These are phyloP conservation scores for Nothoprocta pentlandii DNA, from an alignment of 2,113 vertebrate species.

Conservation along the genomic window DNA sequence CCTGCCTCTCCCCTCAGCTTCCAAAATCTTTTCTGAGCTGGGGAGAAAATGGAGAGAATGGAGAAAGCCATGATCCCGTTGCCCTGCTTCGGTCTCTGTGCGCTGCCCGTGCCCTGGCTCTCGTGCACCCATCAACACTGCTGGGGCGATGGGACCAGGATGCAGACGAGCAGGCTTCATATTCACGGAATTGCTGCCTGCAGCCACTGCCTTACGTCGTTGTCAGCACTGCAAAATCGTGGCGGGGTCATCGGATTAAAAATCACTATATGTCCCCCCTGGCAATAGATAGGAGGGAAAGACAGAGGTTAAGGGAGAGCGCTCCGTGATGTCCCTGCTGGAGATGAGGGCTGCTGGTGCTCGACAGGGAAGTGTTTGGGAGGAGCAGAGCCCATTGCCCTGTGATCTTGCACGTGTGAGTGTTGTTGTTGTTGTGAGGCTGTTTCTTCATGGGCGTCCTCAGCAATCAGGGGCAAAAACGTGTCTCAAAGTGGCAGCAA, in stretches of 20 bases:
- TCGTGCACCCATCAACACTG: background rate
- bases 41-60: background rate
- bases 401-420: background rate
- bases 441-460: slow-evolving; percentile 45
- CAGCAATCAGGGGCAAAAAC: background rate
- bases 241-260: background rate
- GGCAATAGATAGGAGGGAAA: background rate
- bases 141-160: background rate
- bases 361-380: background rate
- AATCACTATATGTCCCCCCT: background rate
- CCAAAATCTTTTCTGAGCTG: background rate
- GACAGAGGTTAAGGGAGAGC: background rate
- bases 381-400: background rate
- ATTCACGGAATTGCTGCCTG: background rate
- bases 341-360: background rate
- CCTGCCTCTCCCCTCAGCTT: background rate
- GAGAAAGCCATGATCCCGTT: background rate
- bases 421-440: background rate
- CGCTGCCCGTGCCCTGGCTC: accelerated
- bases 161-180: accelerated
- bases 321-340: background rate
- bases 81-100: background rate
- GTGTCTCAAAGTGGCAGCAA: background rate
- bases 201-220: background rate
- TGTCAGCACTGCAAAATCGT: background rate